phyloP scores from a whole-genome alignment of 2,888 invertebrate genomes.

The Desoria tigrina region DNA sequence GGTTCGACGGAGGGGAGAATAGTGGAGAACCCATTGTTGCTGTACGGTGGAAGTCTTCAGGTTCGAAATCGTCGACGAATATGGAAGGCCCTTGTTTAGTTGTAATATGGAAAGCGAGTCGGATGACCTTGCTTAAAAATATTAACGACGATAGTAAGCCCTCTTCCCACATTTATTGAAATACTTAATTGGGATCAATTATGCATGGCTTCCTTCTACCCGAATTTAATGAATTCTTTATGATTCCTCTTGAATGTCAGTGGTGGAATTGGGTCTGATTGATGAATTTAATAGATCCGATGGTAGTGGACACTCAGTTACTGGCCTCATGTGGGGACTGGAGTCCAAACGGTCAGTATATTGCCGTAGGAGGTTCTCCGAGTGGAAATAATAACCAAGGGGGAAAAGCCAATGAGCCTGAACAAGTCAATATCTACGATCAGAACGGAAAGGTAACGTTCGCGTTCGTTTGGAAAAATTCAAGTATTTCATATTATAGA shows the following conservation, averaged over 20 bases:
- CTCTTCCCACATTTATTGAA: too few species aligned
- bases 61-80: slow-evolving; percentile 32
- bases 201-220: too few species aligned
- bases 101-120: slow-evolving; percentile 47
- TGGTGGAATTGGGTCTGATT: too few species aligned
- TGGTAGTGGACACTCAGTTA: slow-evolving; percentile 32
- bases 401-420: slow-evolving; percentile 28
- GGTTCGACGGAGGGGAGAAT: slow-evolving; percentile 37
- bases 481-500: too few species aligned
- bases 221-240: too few species aligned
- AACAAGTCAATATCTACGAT: slow-evolving; percentile 43
- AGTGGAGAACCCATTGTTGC: slow-evolving; percentile 49
- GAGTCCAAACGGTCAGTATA: slow-evolving; percentile 46
- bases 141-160: slow-evolving; percentile 40
- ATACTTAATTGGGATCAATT: slow-evolving; percentile 11
- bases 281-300: slow-evolving; percentile 30
- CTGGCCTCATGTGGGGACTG: slow-evolving; percentile 44
- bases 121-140: slow-evolving; percentile 36
- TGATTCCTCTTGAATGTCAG: too few species aligned
- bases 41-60: slow-evolving; percentile 47
- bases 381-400: slow-evolving; percentile 7
- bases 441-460: slow-evolving; percentile 25
- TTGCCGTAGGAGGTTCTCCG: slow-evolving; percentile 45
- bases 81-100: slow-evolving; percentile 42
- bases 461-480: too few species aligned